Conservation (phyloP, 2,113 vertebrate genomes). For the Plotosus lineatus region DNA sequence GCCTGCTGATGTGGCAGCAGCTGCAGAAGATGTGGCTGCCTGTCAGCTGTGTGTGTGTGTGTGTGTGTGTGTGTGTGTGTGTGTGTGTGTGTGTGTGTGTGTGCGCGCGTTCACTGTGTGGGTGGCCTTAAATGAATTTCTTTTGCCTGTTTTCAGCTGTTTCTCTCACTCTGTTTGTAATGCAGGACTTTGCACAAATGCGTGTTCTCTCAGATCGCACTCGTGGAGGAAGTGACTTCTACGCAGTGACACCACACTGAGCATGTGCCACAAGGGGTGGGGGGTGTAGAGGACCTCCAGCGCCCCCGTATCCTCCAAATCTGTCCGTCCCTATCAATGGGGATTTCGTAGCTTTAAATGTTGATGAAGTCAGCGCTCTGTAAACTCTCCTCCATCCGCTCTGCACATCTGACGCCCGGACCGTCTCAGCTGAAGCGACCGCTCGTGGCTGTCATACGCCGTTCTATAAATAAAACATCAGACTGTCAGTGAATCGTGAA, state of each 20-base stretch:
- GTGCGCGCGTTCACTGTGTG: slow-evolving; percentile 33
- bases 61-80: slow-evolving; percentile 42
- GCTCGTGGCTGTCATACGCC: neutral
- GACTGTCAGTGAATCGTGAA: neutral
- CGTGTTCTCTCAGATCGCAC: slow-evolving; percentile 11
- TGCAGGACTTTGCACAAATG: neutral
- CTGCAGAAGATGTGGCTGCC: slow-evolving; percentile 28
- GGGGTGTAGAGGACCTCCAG: neutral
- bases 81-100: slow-evolving; percentile 40
- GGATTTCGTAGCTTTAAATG: slow-evolving; percentile 23
- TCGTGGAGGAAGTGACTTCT: slow-evolving; percentile 2
- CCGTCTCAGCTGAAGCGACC: slow-evolving; percentile 11
- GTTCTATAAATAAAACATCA: slow-evolving; percentile 28
- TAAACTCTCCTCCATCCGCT: neutral
- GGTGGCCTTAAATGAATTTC: slow-evolving; percentile 55
- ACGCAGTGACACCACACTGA: neutral
- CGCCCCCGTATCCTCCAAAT: slow-evolving; percentile 12
- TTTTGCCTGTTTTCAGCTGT: neutral
- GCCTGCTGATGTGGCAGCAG: slow-evolving; percentile 28
- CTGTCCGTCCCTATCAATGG: neutral
- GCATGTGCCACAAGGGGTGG: neutral
- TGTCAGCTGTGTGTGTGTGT: slow-evolving; percentile 38
- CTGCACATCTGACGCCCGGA: slow-evolving; percentile 4
- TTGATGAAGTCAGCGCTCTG: slow-evolving; percentile 10
- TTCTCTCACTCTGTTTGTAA: slow-evolving; percentile 10